Evolutionary conservation across 1,140 invertebrate species (phyloP).

Genomic region (Drosophila sproati): DNA sequence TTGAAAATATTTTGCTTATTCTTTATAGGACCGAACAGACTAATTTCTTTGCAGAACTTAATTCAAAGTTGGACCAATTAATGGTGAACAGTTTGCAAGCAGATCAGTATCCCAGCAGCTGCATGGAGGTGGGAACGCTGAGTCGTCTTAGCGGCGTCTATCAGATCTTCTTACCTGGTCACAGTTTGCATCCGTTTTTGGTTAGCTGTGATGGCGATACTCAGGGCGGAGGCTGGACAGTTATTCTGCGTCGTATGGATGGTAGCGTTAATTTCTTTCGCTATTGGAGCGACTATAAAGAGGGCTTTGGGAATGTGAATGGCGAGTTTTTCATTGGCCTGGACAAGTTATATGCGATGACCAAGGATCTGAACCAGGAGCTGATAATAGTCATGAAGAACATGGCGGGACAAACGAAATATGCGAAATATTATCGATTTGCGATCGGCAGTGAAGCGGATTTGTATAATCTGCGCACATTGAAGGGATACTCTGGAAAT

Average conservation of each 20-base stretch:
- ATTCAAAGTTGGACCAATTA: constrained; percentile 23
- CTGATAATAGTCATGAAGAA: constrained; percentile 88
- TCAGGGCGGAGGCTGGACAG: constrained; percentile 85
- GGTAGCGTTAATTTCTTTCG: constrained; percentile 87
- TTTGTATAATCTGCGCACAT: constrained; percentile 87
- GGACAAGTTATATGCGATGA: constrained; percentile 86
- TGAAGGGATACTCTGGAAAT: constrained; percentile 88
- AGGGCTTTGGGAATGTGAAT: constrained; percentile 87
- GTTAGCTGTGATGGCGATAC: constrained; percentile 31
- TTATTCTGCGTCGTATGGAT: constrained; percentile 87
- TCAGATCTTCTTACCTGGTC: constrained; percentile 12
- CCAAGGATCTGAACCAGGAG: constrained; percentile 86
- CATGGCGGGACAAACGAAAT: constrained; percentile 85
- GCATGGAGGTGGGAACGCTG: constrained; percentile 18
- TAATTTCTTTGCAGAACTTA: not conserved
- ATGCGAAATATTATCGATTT: constrained; percentile 88
- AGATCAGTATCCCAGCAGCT: not conserved
- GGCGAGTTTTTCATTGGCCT: constrained; percentile 88
- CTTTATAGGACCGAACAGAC: too few species aligned
- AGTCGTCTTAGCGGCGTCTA: constrained; percentile 23
- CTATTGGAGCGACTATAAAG: constrained; percentile 87
- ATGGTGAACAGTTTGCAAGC: not conserved
- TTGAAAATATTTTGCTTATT: too few species aligned
- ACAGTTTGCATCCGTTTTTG: constrained; percentile 17
- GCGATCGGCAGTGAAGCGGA: constrained; percentile 87